Conservation (phyloP, 2,113 vertebrate species). For the Variabilichromis moorii region DNA sequence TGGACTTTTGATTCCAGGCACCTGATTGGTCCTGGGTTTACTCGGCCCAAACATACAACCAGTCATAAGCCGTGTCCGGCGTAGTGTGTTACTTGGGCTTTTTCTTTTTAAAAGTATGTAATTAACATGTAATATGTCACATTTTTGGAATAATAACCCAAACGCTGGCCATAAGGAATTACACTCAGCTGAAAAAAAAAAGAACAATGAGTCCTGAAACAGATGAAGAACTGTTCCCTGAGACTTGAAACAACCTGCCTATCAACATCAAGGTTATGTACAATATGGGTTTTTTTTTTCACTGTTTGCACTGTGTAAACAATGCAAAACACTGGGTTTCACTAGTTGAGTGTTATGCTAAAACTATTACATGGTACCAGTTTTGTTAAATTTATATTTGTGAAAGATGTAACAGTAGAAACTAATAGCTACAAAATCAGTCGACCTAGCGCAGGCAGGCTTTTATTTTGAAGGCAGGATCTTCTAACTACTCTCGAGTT, state of each 20-base stretch:
- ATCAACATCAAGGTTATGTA: neutral
- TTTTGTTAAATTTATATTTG: neutral
- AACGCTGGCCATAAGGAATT: neutral
- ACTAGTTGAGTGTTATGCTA: too few species aligned
- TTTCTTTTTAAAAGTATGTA: neutral
- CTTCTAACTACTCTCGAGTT: neutral
- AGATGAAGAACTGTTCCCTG: neutral
- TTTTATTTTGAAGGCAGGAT: slow-evolving; percentile 37
- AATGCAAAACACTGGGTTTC: neutral
- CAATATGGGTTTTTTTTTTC: neutral
- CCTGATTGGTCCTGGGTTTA: neutral
- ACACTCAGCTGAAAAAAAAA: neutral
- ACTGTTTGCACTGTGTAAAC: neutral
- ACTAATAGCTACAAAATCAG: fast-evolving
- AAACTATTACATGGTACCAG: fast-evolving
- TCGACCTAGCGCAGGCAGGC: neutral
- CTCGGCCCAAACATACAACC: neutral
- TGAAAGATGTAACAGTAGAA: neutral
- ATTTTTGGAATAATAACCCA: neutral
- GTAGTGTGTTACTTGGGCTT: neutral
- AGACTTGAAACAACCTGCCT: neutral
- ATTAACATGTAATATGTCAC: neutral
- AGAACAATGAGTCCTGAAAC: neutral
- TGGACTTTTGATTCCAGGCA: neutral
- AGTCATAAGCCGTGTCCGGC: fast-evolving